These are phyloP conservation scores for Orthonyx spaldingii DNA, from an alignment of 2,113 vertebrate genomes.

Conservation along the genomic window DNA sequence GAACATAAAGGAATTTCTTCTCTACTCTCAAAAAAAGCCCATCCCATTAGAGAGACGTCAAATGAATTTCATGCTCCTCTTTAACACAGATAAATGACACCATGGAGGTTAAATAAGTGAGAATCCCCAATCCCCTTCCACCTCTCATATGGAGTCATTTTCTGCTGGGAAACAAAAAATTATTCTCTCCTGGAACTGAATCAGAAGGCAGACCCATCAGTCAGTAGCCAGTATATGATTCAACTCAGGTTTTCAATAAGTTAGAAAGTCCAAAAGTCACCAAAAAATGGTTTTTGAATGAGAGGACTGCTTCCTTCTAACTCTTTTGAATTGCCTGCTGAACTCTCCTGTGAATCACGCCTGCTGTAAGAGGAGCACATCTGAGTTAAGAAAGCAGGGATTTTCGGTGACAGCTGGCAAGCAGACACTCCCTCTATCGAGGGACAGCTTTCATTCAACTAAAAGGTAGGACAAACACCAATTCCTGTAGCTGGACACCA, in stretches of 20 bases:
- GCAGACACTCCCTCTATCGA: slow-evolving; percentile 42
- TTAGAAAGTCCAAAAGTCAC: slow-evolving; percentile 61
- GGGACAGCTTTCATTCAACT: slow-evolving; percentile 53
- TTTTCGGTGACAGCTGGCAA: slow-evolving; percentile 59
- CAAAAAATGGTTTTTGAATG: slow-evolving; percentile 44
- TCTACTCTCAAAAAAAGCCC: neutral
- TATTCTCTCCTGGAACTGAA: slow-evolving; percentile 67
- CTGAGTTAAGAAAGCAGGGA: slow-evolving; percentile 31
- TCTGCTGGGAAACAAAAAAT: slow-evolving; percentile 71
- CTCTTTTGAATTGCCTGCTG: slow-evolving; percentile 29
- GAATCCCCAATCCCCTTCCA: slow-evolving; percentile 53
- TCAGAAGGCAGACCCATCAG: slow-evolving; percentile 69
- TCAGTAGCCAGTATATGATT: slow-evolving; percentile 70
- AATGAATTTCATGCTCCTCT: slow-evolving; percentile 31
- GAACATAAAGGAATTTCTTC: slow-evolving; percentile 43
- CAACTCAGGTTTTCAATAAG: slow-evolving; percentile 64
- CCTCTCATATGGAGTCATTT: slow-evolving; percentile 50
- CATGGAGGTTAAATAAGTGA: slow-evolving; percentile 32
- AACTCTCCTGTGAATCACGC: slow-evolving; percentile 18
- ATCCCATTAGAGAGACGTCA: neutral
- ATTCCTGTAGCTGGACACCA: neutral
- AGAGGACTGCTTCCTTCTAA: slow-evolving; percentile 1
- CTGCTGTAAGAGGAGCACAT: slow-evolving; percentile 37
- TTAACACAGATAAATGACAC: slow-evolving; percentile 43
- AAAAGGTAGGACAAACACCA: slow-evolving; percentile 68